A percentile compares a stretch with the other conserved stretches of the same genome.
These are phyloP conservation scores for Hydropsyche tenuis DNA, from an alignment of 1,140 invertebrate genomes.

Conservation along the genomic window DNA sequence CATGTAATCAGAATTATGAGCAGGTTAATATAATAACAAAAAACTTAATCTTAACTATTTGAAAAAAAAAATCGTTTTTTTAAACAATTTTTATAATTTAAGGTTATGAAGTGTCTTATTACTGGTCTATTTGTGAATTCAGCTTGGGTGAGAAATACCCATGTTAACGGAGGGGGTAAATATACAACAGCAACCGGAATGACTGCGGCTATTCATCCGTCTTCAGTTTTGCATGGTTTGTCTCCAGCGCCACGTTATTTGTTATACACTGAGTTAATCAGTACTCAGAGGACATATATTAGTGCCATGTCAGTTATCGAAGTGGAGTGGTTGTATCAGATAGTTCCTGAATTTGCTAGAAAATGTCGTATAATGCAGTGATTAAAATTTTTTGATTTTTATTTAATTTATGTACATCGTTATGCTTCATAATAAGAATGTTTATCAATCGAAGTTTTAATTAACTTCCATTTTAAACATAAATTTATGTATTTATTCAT, in stretches of 20 bases:
- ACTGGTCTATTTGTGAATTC: constrained; percentile 88
- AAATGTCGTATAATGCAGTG: constrained; percentile 47
- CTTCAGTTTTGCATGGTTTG: constrained; percentile 72
- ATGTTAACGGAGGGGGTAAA: constrained; percentile 55
- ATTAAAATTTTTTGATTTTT: too few relatives aligned
- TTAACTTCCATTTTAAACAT: too few relatives aligned
- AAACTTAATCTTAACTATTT: too few relatives aligned
- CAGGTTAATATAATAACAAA: constrained; percentile 54
- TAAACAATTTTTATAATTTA: constrained; percentile 32
- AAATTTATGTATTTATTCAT: too few relatives aligned
- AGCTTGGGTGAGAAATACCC: constrained; percentile 81
- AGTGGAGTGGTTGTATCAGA: constrained; percentile 74
- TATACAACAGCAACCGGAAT: constrained; percentile 55
- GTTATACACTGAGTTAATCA: constrained; percentile 89
- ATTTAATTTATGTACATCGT: too few relatives aligned
- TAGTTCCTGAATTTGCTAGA: constrained; percentile 60
- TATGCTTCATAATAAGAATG: too few relatives aligned
- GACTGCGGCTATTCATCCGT: constrained; percentile 77
- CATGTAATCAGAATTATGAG: constrained; percentile 78
- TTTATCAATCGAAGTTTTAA: too few relatives aligned
- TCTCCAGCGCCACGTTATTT: constrained; percentile 77
- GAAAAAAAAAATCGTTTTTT: too few relatives aligned
- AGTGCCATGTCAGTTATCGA: constrained; percentile 76
- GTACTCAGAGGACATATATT: constrained; percentile 85
- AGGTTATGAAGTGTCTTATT: constrained; percentile 79